phyloP scores from a whole-genome alignment of 2,113 vertebrate genomes.

The Sciurus niger region DNA sequence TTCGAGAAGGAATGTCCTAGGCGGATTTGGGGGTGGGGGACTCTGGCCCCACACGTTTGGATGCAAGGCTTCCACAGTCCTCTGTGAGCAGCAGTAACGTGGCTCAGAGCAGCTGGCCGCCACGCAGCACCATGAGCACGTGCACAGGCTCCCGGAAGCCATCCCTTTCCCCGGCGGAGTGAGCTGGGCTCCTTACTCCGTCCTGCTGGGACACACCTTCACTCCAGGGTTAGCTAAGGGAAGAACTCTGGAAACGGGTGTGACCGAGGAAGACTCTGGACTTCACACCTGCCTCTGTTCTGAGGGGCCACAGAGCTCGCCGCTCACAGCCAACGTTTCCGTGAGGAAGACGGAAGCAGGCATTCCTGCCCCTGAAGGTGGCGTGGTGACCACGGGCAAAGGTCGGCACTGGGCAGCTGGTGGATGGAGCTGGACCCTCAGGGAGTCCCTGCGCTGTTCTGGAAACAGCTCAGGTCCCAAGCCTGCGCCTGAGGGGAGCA shows the following conservation, averaged over 20 bases:
- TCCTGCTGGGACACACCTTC: background rate
- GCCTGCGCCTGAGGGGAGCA: background rate
- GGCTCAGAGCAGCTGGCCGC: background rate
- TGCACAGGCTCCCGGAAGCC: background rate
- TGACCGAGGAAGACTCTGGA: conserved; percentile 7
- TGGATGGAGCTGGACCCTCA: background rate
- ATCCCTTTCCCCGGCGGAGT: background rate
- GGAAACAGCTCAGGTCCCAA: conserved; percentile 42
- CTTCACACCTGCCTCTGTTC: conserved; percentile 32
- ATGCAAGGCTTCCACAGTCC: background rate
- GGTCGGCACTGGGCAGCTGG: background rate
- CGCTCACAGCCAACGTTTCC: background rate
- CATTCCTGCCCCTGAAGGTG: background rate
- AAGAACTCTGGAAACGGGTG: background rate
- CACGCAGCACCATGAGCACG: background rate
- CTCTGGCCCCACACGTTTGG: background rate
- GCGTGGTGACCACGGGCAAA: conserved; percentile 20
- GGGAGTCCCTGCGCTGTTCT: background rate
- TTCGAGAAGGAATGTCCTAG: background rate
- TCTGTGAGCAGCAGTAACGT: background rate
- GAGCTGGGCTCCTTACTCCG: background rate
- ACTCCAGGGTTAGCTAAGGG: background rate
- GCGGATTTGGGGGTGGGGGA: background rate
- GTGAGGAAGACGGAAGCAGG: conserved; percentile 4
- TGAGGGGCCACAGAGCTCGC: conserved; percentile 33